phyloP scores from a whole-genome alignment of 2,113 vertebrate genomes.

The Catagonus wagneri region DNA sequence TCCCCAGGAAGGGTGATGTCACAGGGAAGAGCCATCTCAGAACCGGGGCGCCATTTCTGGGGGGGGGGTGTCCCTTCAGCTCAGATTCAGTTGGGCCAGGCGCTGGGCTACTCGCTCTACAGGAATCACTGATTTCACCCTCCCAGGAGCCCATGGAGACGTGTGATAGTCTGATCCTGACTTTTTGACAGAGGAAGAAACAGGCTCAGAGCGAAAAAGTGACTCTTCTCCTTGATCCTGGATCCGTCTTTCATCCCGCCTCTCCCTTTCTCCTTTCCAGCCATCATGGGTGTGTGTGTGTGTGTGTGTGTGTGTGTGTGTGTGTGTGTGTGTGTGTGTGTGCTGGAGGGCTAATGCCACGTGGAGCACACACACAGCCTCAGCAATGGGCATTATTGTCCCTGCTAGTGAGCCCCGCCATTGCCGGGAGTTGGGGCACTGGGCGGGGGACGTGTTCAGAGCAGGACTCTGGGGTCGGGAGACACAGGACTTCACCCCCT shows the following conservation, averaged over 20 bases:
- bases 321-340: neutral
- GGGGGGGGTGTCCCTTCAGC: neutral
- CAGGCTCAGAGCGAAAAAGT: neutral
- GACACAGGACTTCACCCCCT: neutral
- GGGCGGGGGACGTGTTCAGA: neutral
- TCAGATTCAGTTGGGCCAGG: neutral
- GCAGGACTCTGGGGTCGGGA: neutral
- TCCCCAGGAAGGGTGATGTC: rapidly evolving
- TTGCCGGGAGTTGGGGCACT: neutral
- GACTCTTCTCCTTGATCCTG: neutral
- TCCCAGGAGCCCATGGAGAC: neutral
- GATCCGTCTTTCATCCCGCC: neutral
- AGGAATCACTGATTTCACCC: rapidly evolving
- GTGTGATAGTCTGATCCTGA: rapidly evolving
- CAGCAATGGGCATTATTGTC: neutral
- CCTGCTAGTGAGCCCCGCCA: neutral
- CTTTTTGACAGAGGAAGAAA: neutral
- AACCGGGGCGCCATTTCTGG: rapidly evolving
- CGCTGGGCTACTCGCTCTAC: neutral
- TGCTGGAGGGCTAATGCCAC: neutral
- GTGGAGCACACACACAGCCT: neutral
- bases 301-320: neutral
- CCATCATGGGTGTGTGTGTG: rapidly evolving
- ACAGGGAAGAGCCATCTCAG: neutral
- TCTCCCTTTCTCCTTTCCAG: neutral